A percentile compares a stretch with the other conserved stretches of the same genome.
Conservation (phyloP, 2,888 invertebrate genomes). For the Keiferia lycopersicella region DNA sequence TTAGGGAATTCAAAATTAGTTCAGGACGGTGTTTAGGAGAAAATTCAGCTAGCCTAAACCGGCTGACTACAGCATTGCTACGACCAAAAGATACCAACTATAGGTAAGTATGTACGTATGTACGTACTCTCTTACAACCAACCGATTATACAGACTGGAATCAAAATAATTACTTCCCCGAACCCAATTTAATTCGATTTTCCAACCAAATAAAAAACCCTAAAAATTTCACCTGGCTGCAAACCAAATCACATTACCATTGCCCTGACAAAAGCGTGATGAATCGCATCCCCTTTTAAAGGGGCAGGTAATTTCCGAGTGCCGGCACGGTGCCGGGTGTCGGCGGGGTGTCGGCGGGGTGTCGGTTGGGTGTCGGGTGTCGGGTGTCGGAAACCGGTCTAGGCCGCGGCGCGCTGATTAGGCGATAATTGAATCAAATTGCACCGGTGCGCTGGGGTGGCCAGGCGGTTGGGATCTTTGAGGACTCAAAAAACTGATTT, state of each 20-base stretch:
- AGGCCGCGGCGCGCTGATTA: conserved; percentile 32
- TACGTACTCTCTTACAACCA: no score
- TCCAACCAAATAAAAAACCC: background rate
- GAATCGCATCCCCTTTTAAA: conserved; percentile 2
- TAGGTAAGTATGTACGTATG: no score
- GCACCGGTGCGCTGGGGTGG: conserved; percentile 27
- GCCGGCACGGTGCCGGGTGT: background rate
- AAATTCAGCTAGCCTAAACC: no score
- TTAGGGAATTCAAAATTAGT: no score
- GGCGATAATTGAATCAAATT: conserved; percentile 37
- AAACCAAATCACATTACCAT: background rate
- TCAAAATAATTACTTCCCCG: no score
- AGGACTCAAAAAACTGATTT: no score
- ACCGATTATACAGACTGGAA: no score
- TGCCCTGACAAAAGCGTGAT: background rate
- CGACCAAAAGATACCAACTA: no score
- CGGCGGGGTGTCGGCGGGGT: background rate
- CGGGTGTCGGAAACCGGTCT: conserved; percentile 20
- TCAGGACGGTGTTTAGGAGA: no score
- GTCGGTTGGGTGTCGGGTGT: background rate
- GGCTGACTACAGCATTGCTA: no score
- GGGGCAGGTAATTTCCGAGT: conserved; percentile 12
- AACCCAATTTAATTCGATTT: no score
- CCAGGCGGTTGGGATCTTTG: background rate
- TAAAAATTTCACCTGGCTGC: background rate